Evolutionary conservation across 2,888 invertebrate species (phyloP), one percentile per base, ranked within the genome.

Genomic region (Watsonalla binaria): DNA sequence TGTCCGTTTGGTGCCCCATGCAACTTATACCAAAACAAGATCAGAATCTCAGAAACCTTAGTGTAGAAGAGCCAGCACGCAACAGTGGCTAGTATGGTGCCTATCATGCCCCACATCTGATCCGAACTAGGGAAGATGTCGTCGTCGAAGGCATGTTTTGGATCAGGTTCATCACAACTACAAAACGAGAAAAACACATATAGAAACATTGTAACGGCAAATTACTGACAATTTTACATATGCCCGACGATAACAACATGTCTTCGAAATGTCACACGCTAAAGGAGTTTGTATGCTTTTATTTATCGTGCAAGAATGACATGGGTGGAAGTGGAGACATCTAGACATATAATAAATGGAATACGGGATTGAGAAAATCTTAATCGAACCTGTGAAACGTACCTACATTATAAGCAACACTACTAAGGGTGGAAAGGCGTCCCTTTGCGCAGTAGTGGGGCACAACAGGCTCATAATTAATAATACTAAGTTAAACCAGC

Each of bases 51-150:
- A 51, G 35, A 45, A 69, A 86, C 86, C 78, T 76, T 79, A 51
- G 71, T 67, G 61, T 82, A 86, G 35, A 81, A 57, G 50, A 81
- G 54, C 84, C 84, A 87, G 60, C 78, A 78, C 2, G 69, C 75
- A 13, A 81, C 55, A 11, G 82, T 81, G n/a, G 72, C 76, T 1
- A 82, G 14, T 61, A 86, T 76, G 24, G 81, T 81, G n/a, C 80
- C 80, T 46, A 86, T 55, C 86, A 88, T 87, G 35, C 87, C 88
- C 81, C 82, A 86, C 35, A 89, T 71, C 72, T 89, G 88, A 8
- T 77, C 76, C 6, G 69, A 52, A 60, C 66, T 86, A 15, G 86
- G 88, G 65, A 89, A 89, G 45, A 52, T 51, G 55, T 80, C 74
- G 34, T 74, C 70, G 15, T 70, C 63, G 24, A 61, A 51, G 54